Evolutionary conservation across 1,140 invertebrate genomes (phyloP), one percentile per base, ranked within the genome.

Genomic region (Caenorhabditis brenneri): DNA sequence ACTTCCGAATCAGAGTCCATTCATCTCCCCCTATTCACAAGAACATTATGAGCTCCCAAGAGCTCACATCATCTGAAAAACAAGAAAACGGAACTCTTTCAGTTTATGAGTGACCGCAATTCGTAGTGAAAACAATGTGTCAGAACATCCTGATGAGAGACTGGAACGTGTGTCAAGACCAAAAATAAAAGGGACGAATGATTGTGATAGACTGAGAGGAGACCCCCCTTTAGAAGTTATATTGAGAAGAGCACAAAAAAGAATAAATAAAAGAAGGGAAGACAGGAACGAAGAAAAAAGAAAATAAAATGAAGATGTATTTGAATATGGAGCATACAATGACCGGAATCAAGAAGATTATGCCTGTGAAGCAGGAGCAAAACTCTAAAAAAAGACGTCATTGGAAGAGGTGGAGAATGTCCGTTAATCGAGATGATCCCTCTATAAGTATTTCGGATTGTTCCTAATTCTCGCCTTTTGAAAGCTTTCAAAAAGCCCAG

Each of bases 301-400:
- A 24, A 19, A 33, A 74, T 46, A 10, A 15, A 24, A 4, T 27
- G n/a, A 6, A 31, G 19, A 22, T 39, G 33, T 74, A 74, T 46
- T 22, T 46, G 6, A 19, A 24, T 36, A 74, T 15, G 24, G n/a
- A 46, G 33, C 15, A 31, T 31, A 65, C 36, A 74, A 74, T 74
- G 65, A 42, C 36, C 65, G 36, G 36, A 74, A 74, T 74, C 65
- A 74, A 74, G 65, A 74, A 74, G 33, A 74, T 74, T 74, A 74
- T 39, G 33, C 36, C 22, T 65, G 5, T 12, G 65, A 27, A 74
- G 58, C 31, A 65, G 33, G n/a, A 36, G 58, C 31, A 65, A 65
- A 39, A 65, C 33, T 65, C 58, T 9, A 16, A 36, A 36, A n/a
- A 36, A 65, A 74, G 29, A 74, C 65, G 65, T 42, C 65, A 42